Evolutionary conservation across 2,113 vertebrate genomes (phyloP).

Genomic region (Centrocercus urophasianus): DNA sequence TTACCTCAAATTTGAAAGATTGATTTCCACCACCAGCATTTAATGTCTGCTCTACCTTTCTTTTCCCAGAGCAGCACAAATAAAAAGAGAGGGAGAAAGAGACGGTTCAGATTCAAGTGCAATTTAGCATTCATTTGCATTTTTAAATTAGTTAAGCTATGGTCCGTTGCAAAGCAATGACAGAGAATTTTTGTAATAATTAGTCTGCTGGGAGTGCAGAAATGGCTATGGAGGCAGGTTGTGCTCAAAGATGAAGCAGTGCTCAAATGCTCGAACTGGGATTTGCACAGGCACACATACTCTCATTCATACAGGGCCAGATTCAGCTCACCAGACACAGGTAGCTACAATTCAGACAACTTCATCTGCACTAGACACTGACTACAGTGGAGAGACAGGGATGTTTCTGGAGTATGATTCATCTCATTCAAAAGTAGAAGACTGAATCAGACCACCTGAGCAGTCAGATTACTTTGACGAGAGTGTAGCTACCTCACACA

Average conservation of each 20-base stretch:
- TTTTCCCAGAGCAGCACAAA: background rate
- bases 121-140: conserved; percentile 82
- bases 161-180: conserved; percentile 78
- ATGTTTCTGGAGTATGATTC: background rate
- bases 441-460: background rate
- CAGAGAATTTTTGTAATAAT: conserved; percentile 79
- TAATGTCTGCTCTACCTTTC: conserved; percentile 37
- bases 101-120: conserved; percentile 54
- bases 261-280: conserved; percentile 27
- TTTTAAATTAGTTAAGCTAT: conserved; percentile 81
- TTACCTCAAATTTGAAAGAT: conserved; percentile 52
- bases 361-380: conserved; percentile 20
- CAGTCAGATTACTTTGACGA: background rate
- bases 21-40: conserved; percentile 65
- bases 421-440: background rate
- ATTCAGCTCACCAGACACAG: background rate
- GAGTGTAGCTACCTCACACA: background rate
- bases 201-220: conserved; percentile 61
- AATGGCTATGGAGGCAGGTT: conserved; percentile 10
- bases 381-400: background rate
- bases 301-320: background rate
- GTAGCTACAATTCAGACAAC: background rate
- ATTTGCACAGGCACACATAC: conserved; percentile 11
- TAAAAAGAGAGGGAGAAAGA: background rate
- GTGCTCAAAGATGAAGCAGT: conserved; percentile 31